Percentiles rank a stretch among this genome's conserved stretches.
phyloP scores from a whole-genome alignment of 2,113 vertebrate genomes.

The Merops nubicus region DNA sequence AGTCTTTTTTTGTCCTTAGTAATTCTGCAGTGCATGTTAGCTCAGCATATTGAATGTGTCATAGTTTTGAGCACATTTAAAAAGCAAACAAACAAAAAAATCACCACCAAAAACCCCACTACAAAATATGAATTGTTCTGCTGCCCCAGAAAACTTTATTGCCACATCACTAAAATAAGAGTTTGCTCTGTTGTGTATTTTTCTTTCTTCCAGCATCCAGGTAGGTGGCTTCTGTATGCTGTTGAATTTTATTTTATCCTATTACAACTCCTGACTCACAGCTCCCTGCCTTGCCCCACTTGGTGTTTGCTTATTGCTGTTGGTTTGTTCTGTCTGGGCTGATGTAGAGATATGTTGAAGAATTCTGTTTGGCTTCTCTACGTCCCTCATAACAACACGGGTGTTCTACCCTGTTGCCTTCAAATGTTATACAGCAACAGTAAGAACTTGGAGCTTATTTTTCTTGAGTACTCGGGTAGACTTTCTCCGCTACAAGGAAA shows the following conservation, averaged over 20 bases:
- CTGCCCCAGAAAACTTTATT: background rate
- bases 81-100: background rate
- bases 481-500: background rate
- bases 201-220: slow-evolving; percentile 13
- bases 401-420: background rate
- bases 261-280: background rate
- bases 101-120: background rate
- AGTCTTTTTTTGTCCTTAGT: background rate
- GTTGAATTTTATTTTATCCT: background rate
- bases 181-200: background rate
- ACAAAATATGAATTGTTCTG: background rate
- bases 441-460: background rate
- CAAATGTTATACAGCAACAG: background rate
- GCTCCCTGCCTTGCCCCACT: background rate
- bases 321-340: background rate
- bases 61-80: background rate
- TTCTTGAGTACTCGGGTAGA: background rate
- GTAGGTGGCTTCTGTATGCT: slow-evolving; percentile 4
- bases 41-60: background rate
- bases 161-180: background rate
- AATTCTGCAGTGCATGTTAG: background rate
- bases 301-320: background rate
- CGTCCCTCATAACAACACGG: background rate
- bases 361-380: background rate
- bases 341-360: background rate